Conservation (phyloP, 2,888 invertebrate genomes). For the Pristionchus maxplancki region DNA sequence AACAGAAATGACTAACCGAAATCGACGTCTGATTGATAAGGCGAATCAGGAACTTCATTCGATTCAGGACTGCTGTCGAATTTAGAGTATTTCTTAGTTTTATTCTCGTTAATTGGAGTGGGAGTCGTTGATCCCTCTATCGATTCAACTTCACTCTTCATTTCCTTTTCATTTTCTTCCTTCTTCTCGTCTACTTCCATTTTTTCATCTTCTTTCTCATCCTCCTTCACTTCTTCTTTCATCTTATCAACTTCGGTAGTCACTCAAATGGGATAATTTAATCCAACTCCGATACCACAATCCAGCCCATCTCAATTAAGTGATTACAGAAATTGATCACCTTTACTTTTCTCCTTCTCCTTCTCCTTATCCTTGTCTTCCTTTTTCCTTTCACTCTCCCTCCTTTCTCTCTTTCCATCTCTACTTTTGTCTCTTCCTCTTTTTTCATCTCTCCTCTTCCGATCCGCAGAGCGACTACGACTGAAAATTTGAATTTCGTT, state of each 20-base stretch:
- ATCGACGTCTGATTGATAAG: conserved; percentile 35
- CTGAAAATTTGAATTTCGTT: background rate
- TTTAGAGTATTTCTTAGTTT: conserved; percentile 65
- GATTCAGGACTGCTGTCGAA: conserved; percentile 66
- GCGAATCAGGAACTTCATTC: conserved; percentile 54
- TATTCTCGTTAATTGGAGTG: background rate
- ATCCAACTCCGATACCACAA: background rate
- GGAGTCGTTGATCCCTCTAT: conserved; percentile 10
- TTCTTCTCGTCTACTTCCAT: conserved; percentile 47
- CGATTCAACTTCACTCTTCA: background rate
- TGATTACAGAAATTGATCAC: too few relatives aligned
- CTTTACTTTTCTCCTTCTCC: background rate
- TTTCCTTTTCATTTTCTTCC: background rate
- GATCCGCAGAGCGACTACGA: conserved; percentile 18
- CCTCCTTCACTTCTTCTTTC: conserved; percentile 12
- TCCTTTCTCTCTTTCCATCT: conserved; percentile 39
- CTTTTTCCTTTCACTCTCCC: conserved; percentile 20
- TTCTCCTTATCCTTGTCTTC: conserved; percentile 35
- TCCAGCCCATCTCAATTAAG: background rate
- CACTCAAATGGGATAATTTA: background rate
- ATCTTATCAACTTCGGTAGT: conserved; percentile 16
- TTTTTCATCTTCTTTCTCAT: conserved; percentile 28
- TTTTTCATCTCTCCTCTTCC: conserved; percentile 47
- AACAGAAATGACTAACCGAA: background rate
- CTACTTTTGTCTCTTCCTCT: background rate